Evolutionary conservation across 2,888 invertebrate genomes (phyloP), one percentile per base, ranked within the genome.

Genomic region (Drosophila yooni): DNA sequence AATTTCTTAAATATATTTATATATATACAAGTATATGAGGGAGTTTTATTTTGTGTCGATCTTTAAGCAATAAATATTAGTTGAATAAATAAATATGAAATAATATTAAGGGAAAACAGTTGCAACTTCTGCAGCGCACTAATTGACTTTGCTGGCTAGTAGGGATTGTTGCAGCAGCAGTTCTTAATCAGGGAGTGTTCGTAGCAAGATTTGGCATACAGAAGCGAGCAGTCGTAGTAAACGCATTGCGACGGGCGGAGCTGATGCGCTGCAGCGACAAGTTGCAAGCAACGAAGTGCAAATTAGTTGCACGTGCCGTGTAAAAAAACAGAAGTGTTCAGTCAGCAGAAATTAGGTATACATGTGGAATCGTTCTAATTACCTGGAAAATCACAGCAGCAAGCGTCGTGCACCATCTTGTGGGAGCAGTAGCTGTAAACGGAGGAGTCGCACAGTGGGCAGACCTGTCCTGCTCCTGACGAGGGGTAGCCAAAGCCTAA

Each of bases 351-450:
- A 31, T 21, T 43, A 11, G 31, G 21, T 21, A 21, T 29, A 40
- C 8, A 40, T 57, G 46, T 4, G 46, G 15, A n/a, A 57, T 40
- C 31, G 21, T 7, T 6, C 43, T 25, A 61, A 58, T 89, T 89
- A 92, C 92, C 90, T 82, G 88, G 74, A 79, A 87, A 89, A 78
- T 94, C 94, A 82, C 97, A 97, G 90, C 97, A 97, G 90, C 97
- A 97, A 0, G 96, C 95, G 89, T 97, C 97, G 85, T 97, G 96
- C 6, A 95, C 94, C 67, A 96, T 94, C 92, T 96, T 97, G 70
- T 96, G 95, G 0, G 95, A 95, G 91, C 97, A 97, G 92, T 97
- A 97, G 81, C 95, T 94, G 92, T 95, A 96, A 6, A 97, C 96
- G 0, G 96, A 96, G 0, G 96, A 95, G 91, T 97, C 97, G 85